Evolutionary conservation across 2,888 invertebrate genomes (phyloP).

Genomic region (Rhingia rostrata): DNA sequence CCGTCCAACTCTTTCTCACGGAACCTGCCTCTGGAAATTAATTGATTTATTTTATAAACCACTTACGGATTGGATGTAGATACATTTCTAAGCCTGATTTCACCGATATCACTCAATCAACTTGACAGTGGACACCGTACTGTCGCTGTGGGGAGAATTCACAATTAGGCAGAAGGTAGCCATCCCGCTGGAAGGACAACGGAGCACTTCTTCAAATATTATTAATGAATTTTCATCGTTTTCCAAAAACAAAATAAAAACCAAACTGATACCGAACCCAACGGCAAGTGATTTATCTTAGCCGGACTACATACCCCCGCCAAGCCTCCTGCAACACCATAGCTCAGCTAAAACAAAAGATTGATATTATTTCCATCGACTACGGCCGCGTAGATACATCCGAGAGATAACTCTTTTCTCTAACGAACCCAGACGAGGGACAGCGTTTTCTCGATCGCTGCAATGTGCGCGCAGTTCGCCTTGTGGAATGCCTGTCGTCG

Average conservation of each 20-base stretch:
- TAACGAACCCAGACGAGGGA: conserved; percentile 70
- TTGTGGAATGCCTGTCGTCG: conserved; percentile 31
- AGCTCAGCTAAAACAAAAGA: conserved; percentile 69
- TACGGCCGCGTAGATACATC: conserved; percentile 56
- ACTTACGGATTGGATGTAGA: conserved; percentile 26
- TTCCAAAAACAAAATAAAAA: conserved; percentile 11
- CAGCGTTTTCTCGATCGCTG: conserved; percentile 28
- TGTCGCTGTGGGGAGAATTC: conserved; percentile 49
- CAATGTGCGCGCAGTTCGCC: conserved; percentile 19
- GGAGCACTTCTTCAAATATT: conserved; percentile 54
- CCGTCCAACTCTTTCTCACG: conserved; percentile 35
- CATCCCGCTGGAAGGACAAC: conserved; percentile 24
- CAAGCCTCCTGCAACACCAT: conserved; percentile 16
- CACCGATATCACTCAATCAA: conserved; percentile 71
- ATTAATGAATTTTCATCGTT: conserved; percentile 70
- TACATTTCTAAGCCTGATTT: conserved; percentile 36
- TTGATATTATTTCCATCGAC: conserved; percentile 69
- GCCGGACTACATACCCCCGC: conserved; percentile 4
- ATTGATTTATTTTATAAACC: conserved; percentile 67
- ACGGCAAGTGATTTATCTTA: conserved; percentile 65
- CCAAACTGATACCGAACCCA: conserved; percentile 32
- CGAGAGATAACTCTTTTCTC: conserved; percentile 64
- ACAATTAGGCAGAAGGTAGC: conserved; percentile 48
- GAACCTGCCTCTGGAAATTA: conserved; percentile 38
- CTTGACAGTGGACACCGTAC: conserved; percentile 57